Evolutionary conservation across 1,140 invertebrate species (phyloP), one percentile per base, ranked within the genome.

Genomic region (Oedothorax gibbosus): DNA sequence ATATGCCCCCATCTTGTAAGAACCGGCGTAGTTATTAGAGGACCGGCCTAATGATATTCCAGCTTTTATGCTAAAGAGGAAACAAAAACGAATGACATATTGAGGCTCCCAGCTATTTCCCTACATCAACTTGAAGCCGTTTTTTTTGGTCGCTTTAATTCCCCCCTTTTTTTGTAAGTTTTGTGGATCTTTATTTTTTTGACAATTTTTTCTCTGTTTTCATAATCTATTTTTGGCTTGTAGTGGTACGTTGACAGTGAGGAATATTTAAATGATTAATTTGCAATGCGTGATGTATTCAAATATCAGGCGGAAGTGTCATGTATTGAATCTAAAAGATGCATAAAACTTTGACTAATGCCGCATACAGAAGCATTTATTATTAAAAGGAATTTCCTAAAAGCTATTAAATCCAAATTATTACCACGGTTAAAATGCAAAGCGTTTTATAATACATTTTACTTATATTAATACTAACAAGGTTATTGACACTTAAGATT

Each of bases 11-110:
- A 75, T 84, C 81, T 84, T 84, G 20, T 57, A 66, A 84, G 81
- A 84, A 51, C 62, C 64, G 62, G 68, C 64, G 81, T 62, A 75
- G 81, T 84, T 84, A 75, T 84, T 84, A 66, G 53, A 62, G 71
- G 72, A 75, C 71, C n/a, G 21, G 71, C 49, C 71, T 73, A 82
- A 82, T 82, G 80, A 84, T 84, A 76, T 75, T 84, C 71, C 72
- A 53, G 81, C 72, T 71, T 84, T 84, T 84, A 84, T 75, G 71
- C 60, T 66, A 75, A 75, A 62, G 62, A 84, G 60, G 81, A 66
- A 75, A 84, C 71, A 66, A 84, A 73, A 75, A 84, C 60, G 50
- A 84, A 68, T 84, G 81, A 84, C 81, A 84, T 73, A 75, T 84
- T 84, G 35, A 76, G 53, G 71, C 81, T 84, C 18, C 20, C 18